Evolutionary conservation across 2,888 invertebrate genomes (phyloP), one percentile per base, ranked within the genome.

Genomic region (Oegoconia quadripuncta): DNA sequence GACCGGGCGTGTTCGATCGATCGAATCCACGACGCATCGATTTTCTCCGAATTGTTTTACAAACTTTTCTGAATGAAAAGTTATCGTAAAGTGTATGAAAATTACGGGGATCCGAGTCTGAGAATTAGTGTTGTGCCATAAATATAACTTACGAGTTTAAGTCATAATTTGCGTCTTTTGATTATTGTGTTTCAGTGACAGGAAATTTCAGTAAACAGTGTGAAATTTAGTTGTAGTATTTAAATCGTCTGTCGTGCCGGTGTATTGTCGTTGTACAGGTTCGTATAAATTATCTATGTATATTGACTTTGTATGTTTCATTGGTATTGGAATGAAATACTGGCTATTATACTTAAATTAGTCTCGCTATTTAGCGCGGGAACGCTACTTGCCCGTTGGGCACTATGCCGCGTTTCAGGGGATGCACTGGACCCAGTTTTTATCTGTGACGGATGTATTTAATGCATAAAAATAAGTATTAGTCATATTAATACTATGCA

Each of bases 41-140:
- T 64, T 52, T 67, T 63, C 66, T 60, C 59, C 67, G 61, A 73
- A 63, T 66, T 59, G 68, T 73, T 80, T 71, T 57, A 62, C 70
- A 59, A 50, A 64, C 75, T 83, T 83, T 83, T 81, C 81, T 82
- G 61, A 78, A 81, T 82, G 83, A 84, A 83, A 83, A 84, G 79
- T 73, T 46, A 46, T 63, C 15, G 13, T 12, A 28, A 37, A 41
- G 37, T 37, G 27, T 27, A 13, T 14, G 36, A 22, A n/a, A n/a
- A 12, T n/a, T n/a, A 14, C 12, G 14, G 7, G 14, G 13, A 27
- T 13, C 14, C 3, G 14, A 14, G 8, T 13, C 16, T 26, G 26
- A 22, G n/a, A 9, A 8, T 3, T 30, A 32, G 38, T 34, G 37
- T 29, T 38, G 37, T 39, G 38, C 36, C 39, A 39, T 41, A 26